A percentile compares a stretch with the other conserved stretches of the same genome.
Conservation (phyloP, 1,140 invertebrate species). For the Drosophila simulans region DNA sequence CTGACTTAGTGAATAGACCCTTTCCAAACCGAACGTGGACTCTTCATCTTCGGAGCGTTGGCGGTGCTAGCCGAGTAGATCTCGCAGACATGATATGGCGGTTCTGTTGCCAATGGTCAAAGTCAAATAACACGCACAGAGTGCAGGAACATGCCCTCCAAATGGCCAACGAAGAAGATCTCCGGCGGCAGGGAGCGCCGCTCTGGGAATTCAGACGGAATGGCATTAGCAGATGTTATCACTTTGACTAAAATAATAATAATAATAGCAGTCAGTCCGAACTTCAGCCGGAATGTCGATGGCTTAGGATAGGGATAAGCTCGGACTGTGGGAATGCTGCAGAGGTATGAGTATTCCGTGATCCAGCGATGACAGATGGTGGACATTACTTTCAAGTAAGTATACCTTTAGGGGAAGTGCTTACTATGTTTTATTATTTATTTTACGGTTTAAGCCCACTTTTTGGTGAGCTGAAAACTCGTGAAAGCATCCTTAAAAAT, state of each 20-base stretch:
- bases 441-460: no score
- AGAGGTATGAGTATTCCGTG: not conserved
- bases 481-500: no score
- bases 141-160: slow-evolving; percentile 27
- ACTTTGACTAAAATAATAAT: slow-evolving; percentile 54
- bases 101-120: slow-evolving; percentile 55
- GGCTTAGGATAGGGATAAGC: slow-evolving; percentile 34
- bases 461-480: no score
- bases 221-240: slow-evolving; percentile 68
- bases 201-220: slow-evolving; percentile 26
- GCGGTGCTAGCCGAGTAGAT: slow-evolving; percentile 67
- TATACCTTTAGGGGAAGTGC: no score
- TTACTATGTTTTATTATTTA: no score
- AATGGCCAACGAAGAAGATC: slow-evolving; percentile 16
- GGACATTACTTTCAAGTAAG: not conserved
- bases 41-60: slow-evolving; percentile 50
- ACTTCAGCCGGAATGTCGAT: slow-evolving; percentile 24
- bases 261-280: slow-evolving; percentile 46
- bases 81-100: slow-evolving; percentile 47
- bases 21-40: slow-evolving; percentile 1
- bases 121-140: slow-evolving; percentile 74
- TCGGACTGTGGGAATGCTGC: slow-evolving; percentile 12
- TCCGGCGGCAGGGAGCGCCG: slow-evolving; percentile 57
- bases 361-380: slow-evolving; percentile 31
- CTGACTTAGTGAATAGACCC: no score